Conservation (phyloP, 1,140 invertebrate genomes). For the Linepithema humile region DNA sequence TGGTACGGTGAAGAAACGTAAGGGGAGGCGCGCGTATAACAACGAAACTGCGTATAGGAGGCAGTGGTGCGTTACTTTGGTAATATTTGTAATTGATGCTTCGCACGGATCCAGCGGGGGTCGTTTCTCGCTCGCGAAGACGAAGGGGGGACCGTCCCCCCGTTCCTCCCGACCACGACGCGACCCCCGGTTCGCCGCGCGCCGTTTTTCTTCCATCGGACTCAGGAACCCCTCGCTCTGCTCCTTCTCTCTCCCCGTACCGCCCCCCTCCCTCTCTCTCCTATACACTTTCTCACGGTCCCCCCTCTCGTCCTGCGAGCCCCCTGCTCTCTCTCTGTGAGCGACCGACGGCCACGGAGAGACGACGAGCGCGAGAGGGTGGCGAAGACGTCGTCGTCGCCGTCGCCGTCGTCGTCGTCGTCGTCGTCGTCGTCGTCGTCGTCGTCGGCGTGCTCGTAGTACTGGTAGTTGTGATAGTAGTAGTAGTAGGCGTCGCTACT, state of each 20-base stretch:
- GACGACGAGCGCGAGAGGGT: slow-evolving; percentile 52
- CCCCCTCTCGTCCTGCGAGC: slow-evolving; percentile 11
- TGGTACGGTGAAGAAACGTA: slow-evolving; percentile 49
- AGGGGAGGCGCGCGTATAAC: slow-evolving; percentile 50
- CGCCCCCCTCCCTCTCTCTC: slow-evolving; percentile 13
- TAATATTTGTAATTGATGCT: slow-evolving; percentile 72
- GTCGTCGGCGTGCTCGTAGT: slow-evolving; percentile 36
- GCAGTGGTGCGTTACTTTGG: slow-evolving; percentile 82
- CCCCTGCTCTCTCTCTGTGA: background rate
- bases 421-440: slow-evolving; percentile 27
- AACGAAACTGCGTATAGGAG: slow-evolving; percentile 75
- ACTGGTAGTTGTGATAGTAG: slow-evolving; percentile 17
- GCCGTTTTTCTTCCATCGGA: too few relatives aligned
- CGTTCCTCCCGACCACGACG: background rate
- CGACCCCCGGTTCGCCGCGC: background rate
- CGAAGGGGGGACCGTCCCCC: too few relatives aligned
- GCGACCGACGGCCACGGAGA: slow-evolving; percentile 25
- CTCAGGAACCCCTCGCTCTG: background rate
- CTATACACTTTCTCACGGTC: background rate
- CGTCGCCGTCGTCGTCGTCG: too few relatives aligned
- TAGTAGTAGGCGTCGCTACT: slow-evolving; percentile 42
- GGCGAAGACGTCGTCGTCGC: slow-evolving; percentile 25
- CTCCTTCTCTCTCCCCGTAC: slow-evolving; percentile 3
- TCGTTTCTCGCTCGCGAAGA: slow-evolving; percentile 19
- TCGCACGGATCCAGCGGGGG: slow-evolving; percentile 48